Base-by-base conservation (phyloP, 1,140 invertebrate species). In the Teleogryllus occipitalis region DNA sequence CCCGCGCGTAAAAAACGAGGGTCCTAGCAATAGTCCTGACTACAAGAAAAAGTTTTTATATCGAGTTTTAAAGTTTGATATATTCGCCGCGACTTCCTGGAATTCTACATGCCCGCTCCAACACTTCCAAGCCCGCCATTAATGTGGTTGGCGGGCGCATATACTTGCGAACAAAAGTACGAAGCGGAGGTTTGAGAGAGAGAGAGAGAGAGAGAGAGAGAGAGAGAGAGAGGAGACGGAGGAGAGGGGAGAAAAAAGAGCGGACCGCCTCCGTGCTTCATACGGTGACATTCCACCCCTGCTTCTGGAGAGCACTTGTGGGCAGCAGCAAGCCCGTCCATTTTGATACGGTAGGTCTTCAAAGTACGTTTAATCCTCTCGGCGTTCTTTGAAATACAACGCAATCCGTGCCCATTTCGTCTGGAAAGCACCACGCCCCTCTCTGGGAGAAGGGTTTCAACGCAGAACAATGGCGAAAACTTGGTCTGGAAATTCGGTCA, bases 11-110 rank as follows among this genome's bases (percentile, higher is more conserved):
- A 65, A 65, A 65, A 65, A 65, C 54, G 54, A 65, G 54, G 54
- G 7, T 0, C 18, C 54, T 65, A 14, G 54, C 54, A 65, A 65
- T 65, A 65, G 54, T 7, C 54, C 10, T 0, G 54, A 39, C 10
- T 65, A 18, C 54, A 65, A 65, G 54, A 65, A 65, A 65, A 65
- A 65, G 54, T 65, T 65, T 65, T 65, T 65, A 65, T 65, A 65
- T 65, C 18, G 54, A 65, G 54, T 65, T 65, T 65, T 14, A 65
- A 65, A 65, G 54, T 65, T 65, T 65, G 54, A 65, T 65, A 65
- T 65, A 65, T 65, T 65, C 7, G 10, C 18, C 18, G 54, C 10
- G 54, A 65, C 54, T 65, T 65, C 54, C 54, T 65, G 54, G 18
- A 65, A 65, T 65, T 65, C 54, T 65, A 14, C 54, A 18, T 65